Evolutionary conservation across 1,140 invertebrate genomes (phyloP).

Genomic region (Planococcus citri): DNA sequence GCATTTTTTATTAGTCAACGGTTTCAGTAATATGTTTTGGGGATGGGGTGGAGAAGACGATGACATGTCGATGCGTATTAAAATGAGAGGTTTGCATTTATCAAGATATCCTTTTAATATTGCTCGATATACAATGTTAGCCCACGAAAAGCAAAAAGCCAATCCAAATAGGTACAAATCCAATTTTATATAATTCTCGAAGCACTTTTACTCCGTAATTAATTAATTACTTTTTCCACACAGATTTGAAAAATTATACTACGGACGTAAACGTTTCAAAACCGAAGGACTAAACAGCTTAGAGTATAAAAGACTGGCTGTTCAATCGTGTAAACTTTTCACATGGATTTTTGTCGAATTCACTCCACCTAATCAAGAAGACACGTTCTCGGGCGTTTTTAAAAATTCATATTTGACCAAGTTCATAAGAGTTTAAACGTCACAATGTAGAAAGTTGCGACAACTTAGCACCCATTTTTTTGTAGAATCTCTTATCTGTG

Average conservation of each 20-base stretch:
- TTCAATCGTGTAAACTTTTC: neutral
- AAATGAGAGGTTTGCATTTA: slow-evolving; percentile 63
- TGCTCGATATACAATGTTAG: slow-evolving; percentile 81
- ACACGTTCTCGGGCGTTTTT: neutral
- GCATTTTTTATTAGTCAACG: slow-evolving; percentile 72
- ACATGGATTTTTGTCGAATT: slow-evolving; percentile 5
- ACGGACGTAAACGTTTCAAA: slow-evolving; percentile 65
- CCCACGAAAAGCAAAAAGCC: slow-evolving; percentile 73
- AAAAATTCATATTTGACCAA: slow-evolving; percentile 1
- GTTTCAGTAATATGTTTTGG: slow-evolving; percentile 85
- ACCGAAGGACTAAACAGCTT: slow-evolving; percentile 76
- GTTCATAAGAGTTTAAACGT: neutral
- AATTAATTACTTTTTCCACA: slow-evolving; percentile 27
- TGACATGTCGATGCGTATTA: slow-evolving; percentile 76
- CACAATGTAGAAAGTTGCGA: neutral
- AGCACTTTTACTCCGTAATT: neutral
- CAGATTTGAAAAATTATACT: slow-evolving; percentile 71
- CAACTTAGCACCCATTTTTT: neutral
- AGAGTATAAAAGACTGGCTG: slow-evolving; percentile 47
- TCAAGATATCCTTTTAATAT: slow-evolving; percentile 73
- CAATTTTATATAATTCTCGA: slow-evolving; percentile 12
- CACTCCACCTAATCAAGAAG: neutral
- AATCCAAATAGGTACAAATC: slow-evolving; percentile 65
- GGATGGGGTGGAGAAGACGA: slow-evolving; percentile 90
- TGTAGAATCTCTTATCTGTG: neutral